Evolutionary conservation across 1,140 invertebrate species (phyloP), one percentile per base, ranked within the genome.

Genomic region (Formica selysi): DNA sequence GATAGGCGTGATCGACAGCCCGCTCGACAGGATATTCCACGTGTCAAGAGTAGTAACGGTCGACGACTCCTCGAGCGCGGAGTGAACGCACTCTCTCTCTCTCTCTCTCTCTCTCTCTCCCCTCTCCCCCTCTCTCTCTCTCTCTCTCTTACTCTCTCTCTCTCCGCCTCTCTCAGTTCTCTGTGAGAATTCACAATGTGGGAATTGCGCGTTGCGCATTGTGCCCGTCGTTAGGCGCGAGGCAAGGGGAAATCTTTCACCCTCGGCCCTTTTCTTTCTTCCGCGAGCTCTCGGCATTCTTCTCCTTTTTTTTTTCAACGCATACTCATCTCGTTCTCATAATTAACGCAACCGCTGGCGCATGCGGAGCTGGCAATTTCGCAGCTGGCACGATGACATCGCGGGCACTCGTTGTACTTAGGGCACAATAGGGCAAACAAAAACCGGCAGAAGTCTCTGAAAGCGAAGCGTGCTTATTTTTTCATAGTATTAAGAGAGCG

Each of bases 281-380:
- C 48, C 44, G 5, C 29, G 16, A 11, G 36, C 54, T 29, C 65
- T 67, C 73, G 44, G 74, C 76, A 68, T 81, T 74, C 79, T 86
- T n/a, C 51, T 48, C 68, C 61, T 65, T 85, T 70, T 51, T 79
- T 65, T 85, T 70, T 85, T 64, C 81, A 70, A 26, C 41, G 38
- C 36, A 54, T 73, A 41, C 85, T 86, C 85, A 68, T 61, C 67
- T 13, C 57, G 85, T 48, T 91, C 81, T 87, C 92, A 83, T 89
- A 92, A 92, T 91, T 92, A 91, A 87, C 79, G 88, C 89, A 79
- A 70, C 87, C 88, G 88, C 81, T 86, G 91, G 87, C 88, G 88
- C 89, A 83, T 87, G 80, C 68, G 87, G 65, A 26, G 41, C 84
- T 67, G 80, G 89, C 80, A 92, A 91, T 92, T 92, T 91, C 87